Evolutionary conservation across 2,888 invertebrate genomes (phyloP).

Genomic region (Melitaea athalia): DNA sequence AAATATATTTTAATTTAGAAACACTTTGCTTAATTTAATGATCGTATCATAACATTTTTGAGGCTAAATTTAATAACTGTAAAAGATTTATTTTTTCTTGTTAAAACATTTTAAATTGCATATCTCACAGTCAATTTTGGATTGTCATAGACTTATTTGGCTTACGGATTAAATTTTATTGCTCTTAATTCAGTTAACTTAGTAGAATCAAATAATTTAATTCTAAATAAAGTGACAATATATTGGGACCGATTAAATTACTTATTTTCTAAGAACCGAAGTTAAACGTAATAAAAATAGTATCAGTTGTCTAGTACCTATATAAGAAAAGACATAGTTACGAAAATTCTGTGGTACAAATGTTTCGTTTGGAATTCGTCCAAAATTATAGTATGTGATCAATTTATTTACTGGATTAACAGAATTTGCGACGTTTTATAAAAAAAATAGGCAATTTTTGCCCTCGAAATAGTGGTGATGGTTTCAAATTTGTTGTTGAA

Average conservation of each 20-base stretch:
- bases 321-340: constrained; percentile 70
- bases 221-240: too few relatives aligned
- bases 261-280: constrained; percentile 29
- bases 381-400: constrained; percentile 68
- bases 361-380: constrained; percentile 75
- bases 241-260: background rate
- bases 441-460: constrained; percentile 14
- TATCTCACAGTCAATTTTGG: constrained; percentile 20
- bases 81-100: constrained; percentile 32
- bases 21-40: constrained; percentile 29
- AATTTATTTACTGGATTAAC: constrained; percentile 73
- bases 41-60: constrained; percentile 25
- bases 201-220: too few relatives aligned
- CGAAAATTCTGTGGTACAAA: constrained; percentile 66
- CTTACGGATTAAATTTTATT: background rate
- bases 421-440: constrained; percentile 33
- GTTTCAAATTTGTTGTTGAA: background rate
- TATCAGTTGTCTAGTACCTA: constrained; percentile 55
- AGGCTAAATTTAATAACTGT: constrained; percentile 34
- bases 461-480: background rate
- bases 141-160: constrained; percentile 22
- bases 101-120: constrained; percentile 2
- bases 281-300: constrained; percentile 65
- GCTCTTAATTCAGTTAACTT: background rate
- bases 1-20: constrained; percentile 26